phyloP scores from a whole-genome alignment of 2,888 invertebrate species.

The Monoplex corrugatus region DNA sequence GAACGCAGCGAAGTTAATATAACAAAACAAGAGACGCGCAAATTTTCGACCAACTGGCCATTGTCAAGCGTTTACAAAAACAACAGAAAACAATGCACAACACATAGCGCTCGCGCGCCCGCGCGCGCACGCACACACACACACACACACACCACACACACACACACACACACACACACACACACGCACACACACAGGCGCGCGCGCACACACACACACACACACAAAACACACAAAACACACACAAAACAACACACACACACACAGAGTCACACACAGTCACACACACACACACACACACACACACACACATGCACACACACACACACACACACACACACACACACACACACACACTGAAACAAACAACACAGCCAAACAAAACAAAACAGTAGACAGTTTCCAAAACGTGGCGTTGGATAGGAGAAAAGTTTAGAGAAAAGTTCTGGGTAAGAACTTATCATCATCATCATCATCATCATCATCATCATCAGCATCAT shows the following conservation, averaged over 20 bases:
- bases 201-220: not conserved
- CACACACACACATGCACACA: not conserved
- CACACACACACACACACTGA: not conserved
- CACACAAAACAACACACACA: not conserved
- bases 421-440: too few species aligned
- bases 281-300: not conserved
- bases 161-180: not conserved
- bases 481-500: too few species aligned
- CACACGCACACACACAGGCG: not conserved
- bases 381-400: too few species aligned
- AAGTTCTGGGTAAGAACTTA: too few species aligned
- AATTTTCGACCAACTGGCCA: too few species aligned
- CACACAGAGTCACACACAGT: not conserved
- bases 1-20: too few species aligned
- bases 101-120: too few species aligned
- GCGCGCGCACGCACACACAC: not conserved
- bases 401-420: too few species aligned
- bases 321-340: not conserved
- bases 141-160: not conserved
- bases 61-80: too few species aligned
- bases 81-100: too few species aligned
- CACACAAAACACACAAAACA: not conserved
- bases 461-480: too few species aligned
- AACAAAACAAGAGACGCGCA: too few species aligned
- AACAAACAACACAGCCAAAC: not conserved